phyloP scores from a whole-genome alignment of 2,113 vertebrate genomes.

The Cavia aperea region DNA sequence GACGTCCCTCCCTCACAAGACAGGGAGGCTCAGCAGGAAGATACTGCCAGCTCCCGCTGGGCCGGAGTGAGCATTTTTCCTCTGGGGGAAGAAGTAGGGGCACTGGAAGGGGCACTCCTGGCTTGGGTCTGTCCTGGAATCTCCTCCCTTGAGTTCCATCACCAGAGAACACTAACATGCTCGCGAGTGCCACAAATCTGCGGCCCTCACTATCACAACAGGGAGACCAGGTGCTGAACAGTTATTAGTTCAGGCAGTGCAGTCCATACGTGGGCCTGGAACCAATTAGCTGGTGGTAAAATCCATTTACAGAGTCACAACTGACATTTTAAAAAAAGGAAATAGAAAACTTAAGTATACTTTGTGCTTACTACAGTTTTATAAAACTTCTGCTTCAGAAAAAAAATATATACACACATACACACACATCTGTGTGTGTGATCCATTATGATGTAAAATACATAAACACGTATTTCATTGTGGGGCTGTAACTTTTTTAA shows the following conservation, averaged over 20 bases:
- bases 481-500: background rate
- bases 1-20: background rate
- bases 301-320: background rate
- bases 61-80: background rate
- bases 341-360: background rate
- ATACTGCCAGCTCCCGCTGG: no score
- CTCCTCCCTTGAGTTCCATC: background rate
- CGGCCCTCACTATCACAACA: background rate
- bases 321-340: background rate
- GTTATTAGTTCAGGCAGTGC: background rate
- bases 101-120: background rate
- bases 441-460: background rate
- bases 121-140: background rate
- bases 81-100: background rate
- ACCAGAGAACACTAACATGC: background rate
- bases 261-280: background rate
- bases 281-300: background rate
- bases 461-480: background rate
- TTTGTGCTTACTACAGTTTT: background rate
- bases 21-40: background rate
- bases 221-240: background rate
- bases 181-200: no score
- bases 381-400: conserved; percentile 10
- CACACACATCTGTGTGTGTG: background rate
- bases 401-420: background rate